These are phyloP conservation scores for Dicerorhinus sumatrensis DNA, from an alignment of 2,113 vertebrate species.

Conservation along the genomic window DNA sequence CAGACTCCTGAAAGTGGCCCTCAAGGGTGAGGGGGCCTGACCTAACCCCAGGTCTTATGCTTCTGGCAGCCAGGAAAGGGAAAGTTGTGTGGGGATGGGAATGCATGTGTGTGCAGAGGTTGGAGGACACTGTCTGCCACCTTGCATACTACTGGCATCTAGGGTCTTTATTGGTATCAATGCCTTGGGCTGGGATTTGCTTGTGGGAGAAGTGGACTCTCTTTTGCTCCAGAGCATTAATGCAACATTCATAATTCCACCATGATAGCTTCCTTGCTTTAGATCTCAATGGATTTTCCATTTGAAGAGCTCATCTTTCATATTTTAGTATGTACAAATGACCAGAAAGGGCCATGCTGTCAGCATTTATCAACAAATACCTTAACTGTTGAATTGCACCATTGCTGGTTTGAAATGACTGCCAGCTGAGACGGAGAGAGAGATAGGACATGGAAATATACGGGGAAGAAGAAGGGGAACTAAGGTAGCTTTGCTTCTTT, in stretches of 20 bases:
- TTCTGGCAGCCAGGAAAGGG: not conserved
- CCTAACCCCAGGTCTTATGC: not conserved
- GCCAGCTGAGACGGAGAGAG: not conserved
- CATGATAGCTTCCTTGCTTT: not conserved
- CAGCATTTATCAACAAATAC: not conserved
- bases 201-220: not conserved
- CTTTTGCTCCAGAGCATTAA: not conserved
- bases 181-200: not conserved
- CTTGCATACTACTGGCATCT: not conserved
- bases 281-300: not conserved
- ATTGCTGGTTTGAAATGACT: constrained; percentile 27
- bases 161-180: not conserved
- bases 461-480: not conserved
- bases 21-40: not conserved
- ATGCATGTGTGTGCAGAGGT: not conserved
- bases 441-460: not conserved
- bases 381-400: not conserved
- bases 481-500: not conserved
- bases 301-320: not conserved
- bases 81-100: not conserved
- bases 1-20: not conserved
- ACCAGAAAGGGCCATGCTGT: not conserved
- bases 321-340: not conserved
- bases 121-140: not conserved
- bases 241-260: not conserved